These are phyloP conservation scores for Hipposideros armiger DNA, from an alignment of 2,113 vertebrate genomes.

Conservation along the genomic window DNA sequence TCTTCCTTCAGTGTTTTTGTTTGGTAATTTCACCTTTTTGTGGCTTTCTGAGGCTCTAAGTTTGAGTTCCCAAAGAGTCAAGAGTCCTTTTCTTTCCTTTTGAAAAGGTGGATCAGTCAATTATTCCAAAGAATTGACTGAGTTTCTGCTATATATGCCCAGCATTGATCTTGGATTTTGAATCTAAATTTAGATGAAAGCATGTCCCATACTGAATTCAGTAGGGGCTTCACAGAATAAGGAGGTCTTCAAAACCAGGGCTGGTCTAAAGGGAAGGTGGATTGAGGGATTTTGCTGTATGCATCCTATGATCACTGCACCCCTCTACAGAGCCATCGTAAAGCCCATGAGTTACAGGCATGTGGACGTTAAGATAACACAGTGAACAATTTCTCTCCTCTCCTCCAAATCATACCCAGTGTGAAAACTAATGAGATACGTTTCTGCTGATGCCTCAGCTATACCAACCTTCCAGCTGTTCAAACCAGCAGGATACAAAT, in stretches of 20 bases:
- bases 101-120: not conserved
- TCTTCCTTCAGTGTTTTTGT: not conserved
- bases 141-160: not conserved
- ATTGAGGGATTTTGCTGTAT: not conserved
- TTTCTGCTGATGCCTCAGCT: slow-evolving; percentile 68
- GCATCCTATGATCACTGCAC: not conserved
- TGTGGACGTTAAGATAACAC: not conserved
- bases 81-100: not conserved
- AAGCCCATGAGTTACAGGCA: not conserved
- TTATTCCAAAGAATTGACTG: not conserved
- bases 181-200: not conserved
- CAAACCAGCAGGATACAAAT: slow-evolving; percentile 71
- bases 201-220: not conserved
- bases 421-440: slow-evolving; percentile 32
- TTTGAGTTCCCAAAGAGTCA: not conserved
- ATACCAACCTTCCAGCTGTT: slow-evolving; percentile 68
- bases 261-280: not conserved
- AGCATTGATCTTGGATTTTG: not conserved
- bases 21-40: not conserved
- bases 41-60: not conserved
- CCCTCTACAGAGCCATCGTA: fast-evolving
- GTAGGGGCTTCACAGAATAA: not conserved
- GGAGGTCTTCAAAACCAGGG: not conserved
- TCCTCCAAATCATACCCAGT: not conserved
- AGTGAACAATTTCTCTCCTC: not conserved